Evolutionary conservation across 2,797 vertebrate species (phyloP), one percentile per base, ranked within the genome.

Genomic region (Muscicapa striata): DNA sequence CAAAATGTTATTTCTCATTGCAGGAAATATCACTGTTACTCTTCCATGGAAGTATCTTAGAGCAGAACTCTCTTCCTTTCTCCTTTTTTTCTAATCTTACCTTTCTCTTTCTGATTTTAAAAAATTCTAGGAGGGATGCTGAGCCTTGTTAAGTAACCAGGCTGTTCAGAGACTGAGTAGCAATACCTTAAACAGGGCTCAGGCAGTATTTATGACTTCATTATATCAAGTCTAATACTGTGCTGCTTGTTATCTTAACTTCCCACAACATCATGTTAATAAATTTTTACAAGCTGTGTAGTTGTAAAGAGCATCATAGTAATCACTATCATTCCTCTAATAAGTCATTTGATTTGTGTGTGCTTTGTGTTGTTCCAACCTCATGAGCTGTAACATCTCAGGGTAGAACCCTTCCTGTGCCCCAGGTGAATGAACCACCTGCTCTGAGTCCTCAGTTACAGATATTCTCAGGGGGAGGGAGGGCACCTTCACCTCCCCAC

Each of bases 171-270:
- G 57, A 17, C 59, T 38, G 10, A 63, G 20, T 62, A 57, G 57
- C 15, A 54, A 48, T 55, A 23, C 36, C 57, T 84, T 84, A 38
- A 81, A 40, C 23, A 72, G 69, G 57, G 46, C 54, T 84, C 36
- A 43, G 77, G 29, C 45, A 68, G 6, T 84, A 79, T 79, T 94
- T 90, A 78, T 96, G 61, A 87, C 77, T 66, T 55, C 30, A 14
- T 86, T 79, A 45, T 76, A 62, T 82, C 55, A 55, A 62, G 13
- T 79, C 43, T 93, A 48, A 63, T 69, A 63, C 40, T 24, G 14
- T 73, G 43, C 59, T 89, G 45, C 64, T 72, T 72, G 59, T 72
- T 80, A 86, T 62, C 68, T 86, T 94, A 90, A 88, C 80, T 78
- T 89, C 30, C 34, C 40, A 7, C 63, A 81, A 40, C 70, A 68